Evolutionary conservation across 35 echinoderm and acorn worm species (phyloP), one percentile per base, ranked within the genome.

Genomic region (Stichopus chloronotus): DNA sequence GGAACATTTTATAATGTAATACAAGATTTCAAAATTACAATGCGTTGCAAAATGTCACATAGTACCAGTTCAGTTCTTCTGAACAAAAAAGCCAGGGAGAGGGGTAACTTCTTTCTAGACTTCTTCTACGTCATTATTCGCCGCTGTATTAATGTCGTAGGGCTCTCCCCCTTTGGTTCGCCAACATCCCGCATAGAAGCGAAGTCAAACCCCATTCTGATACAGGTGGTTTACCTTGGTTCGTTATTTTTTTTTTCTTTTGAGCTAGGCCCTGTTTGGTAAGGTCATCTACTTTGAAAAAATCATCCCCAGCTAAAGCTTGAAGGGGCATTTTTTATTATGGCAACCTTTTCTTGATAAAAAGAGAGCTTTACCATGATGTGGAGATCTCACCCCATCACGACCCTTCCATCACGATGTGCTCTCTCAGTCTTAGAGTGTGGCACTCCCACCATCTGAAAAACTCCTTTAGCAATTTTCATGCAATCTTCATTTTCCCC

Each of bases 321-420:
- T 9, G 8, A n/a, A 5, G 30, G 43, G 22, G 22, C 52, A 9
- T 43, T 14, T 82, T 54, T 54, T 17, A 82, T 52, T 14, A 82
- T 82, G 43, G 17, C 7, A 54, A 54, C 12, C 52, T 82, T 82
- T 22, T 82, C 79, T 82, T 82, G 79, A 52, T 82, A 82, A 5
- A 82, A 55, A 9, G 79, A 82, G 7, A 82, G 24, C 79, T 82
- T 82, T 17, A 82, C 30, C 52, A 82, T 14, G 22, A 82, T 52
- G 53, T 82, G 79, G 10, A 5, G 78, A 20, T 80, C 78, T 4
- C 78, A 5, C 5, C 24, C 78, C 12, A 1, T 24, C 5, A 25
- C 19, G 11, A 25, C 43, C 43, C 19, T 80, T 80, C 78, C 78
- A 30, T 80, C 79, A 12, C 78, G 78, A 30, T 80, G 76, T 9